Evolutionary conservation across 2,797 vertebrate species (phyloP).

Genomic region (Sebastes trivittatus): DNA sequence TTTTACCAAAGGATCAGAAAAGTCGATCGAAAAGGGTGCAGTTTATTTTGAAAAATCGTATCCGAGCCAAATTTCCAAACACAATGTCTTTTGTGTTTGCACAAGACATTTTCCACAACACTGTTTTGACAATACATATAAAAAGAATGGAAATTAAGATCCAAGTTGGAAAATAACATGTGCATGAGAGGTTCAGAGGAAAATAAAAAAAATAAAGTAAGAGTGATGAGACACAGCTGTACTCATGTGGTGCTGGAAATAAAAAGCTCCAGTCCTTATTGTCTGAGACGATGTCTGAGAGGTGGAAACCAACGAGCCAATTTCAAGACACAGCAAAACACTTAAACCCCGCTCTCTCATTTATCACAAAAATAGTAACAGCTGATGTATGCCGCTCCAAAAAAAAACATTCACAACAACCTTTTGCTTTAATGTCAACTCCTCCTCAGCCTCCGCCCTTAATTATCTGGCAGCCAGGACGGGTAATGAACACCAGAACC

Average conservation of each 20-base stretch:
- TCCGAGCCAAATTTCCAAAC: too few species aligned
- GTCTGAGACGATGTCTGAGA: not conserved
- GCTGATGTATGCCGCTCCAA: not conserved
- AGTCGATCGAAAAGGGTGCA: too few species aligned
- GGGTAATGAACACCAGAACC: conserved; percentile 54
- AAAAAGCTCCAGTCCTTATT: not conserved
- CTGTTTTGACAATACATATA: not conserved
- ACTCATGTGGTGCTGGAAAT: conserved; percentile 6
- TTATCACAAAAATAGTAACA: conserved; percentile 3
- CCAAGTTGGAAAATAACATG: not conserved
- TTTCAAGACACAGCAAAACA: conserved; percentile 25
- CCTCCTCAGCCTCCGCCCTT: conserved; percentile 28
- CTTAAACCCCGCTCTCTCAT: not conserved
- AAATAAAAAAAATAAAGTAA: conserved; percentile 14
- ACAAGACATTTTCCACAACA: too few species aligned
- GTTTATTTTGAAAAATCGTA: too few species aligned
- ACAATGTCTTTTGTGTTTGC: too few species aligned
- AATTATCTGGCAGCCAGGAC: conserved; percentile 45
- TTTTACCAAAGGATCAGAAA: too few species aligned
- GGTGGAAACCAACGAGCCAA: conserved; percentile 18
- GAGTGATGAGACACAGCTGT: conserved; percentile 26
- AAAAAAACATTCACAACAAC: conserved; percentile 34
- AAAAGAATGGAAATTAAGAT: not conserved
- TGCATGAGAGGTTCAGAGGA: not conserved
- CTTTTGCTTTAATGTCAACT: conserved; percentile 49